A percentile compares a stretch with the other conserved stretches of the same genome.
Conservation (phyloP, 92 coral and sea anemone genomes). For the Porites evermanni region DNA sequence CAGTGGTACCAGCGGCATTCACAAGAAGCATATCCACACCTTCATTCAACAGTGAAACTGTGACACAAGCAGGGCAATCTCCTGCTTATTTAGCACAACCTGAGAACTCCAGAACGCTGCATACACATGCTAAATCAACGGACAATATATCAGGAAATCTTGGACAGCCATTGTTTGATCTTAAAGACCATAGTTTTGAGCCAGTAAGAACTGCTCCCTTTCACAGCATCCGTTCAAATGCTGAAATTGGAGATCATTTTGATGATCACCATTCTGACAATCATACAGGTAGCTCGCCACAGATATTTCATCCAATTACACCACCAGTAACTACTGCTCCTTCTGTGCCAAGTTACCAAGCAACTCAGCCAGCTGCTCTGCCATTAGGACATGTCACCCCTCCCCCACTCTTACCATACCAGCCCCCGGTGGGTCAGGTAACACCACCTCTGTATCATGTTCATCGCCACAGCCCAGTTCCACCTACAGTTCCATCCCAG, state of each 20-base stretch:
- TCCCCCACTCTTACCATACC: constrained; percentile 39
- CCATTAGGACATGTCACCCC: constrained; percentile 54
- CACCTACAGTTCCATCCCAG: constrained; percentile 28
- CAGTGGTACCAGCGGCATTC: constrained; percentile 28
- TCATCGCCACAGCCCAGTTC: constrained; percentile 27
- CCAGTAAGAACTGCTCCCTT: constrained; percentile 76
- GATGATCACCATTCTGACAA: constrained; percentile 53
- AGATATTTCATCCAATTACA: constrained; percentile 60
- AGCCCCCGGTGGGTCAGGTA: constrained; percentile 51
- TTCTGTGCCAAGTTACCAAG: constrained; percentile 48
- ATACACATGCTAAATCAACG: constrained; percentile 26
- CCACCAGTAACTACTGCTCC: constrained; percentile 60
- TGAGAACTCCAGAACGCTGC: constrained; percentile 27
- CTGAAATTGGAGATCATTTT: constrained; percentile 74
- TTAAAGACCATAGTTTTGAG: constrained; percentile 81
- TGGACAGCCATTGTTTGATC: constrained; percentile 82
- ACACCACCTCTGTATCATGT: constrained; percentile 53
- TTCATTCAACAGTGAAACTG: constrained; percentile 10
- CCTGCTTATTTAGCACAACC: constrained; percentile 23
- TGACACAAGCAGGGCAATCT: neutral
- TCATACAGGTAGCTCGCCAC: constrained; percentile 30
- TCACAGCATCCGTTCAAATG: constrained; percentile 84
- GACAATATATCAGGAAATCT: constrained; percentile 41
- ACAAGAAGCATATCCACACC: constrained; percentile 36
- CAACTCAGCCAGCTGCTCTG: constrained; percentile 43